Conservation (phyloP, 1,140 invertebrate species). For the Argopecten irradians region DNA sequence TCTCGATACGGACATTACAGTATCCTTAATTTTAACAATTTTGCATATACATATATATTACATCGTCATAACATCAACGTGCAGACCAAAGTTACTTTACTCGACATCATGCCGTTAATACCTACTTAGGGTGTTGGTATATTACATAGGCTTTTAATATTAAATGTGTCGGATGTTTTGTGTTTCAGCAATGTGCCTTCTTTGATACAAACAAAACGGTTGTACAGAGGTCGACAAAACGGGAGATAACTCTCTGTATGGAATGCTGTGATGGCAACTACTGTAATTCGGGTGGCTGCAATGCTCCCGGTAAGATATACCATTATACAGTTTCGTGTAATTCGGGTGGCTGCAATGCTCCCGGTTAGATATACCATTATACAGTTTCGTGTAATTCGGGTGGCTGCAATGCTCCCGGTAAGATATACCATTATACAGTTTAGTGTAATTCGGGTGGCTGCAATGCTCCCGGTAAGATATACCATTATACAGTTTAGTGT, state of each 20-base stretch:
- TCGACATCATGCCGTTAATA: too few relatives aligned
- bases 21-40: too few relatives aligned
- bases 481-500: too few relatives aligned
- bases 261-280: background rate
- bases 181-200: background rate
- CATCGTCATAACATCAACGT: too few relatives aligned
- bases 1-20: too few relatives aligned
- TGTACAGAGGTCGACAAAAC: background rate
- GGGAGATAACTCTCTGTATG: background rate
- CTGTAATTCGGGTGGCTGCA: background rate
- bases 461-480: background rate
- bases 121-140: too few relatives aligned
- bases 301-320: background rate
- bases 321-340: background rate
- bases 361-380: background rate
- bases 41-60: too few relatives aligned
- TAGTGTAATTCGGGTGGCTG: background rate
- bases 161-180: too few relatives aligned
- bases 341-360: background rate
- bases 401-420: background rate
- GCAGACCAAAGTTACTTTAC: too few relatives aligned
- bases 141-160: too few relatives aligned
- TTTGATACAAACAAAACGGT: background rate
- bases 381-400: background rate
- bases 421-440: background rate